phyloP scores from a whole-genome alignment of 2,113 vertebrate species.

The Meles meles region DNA sequence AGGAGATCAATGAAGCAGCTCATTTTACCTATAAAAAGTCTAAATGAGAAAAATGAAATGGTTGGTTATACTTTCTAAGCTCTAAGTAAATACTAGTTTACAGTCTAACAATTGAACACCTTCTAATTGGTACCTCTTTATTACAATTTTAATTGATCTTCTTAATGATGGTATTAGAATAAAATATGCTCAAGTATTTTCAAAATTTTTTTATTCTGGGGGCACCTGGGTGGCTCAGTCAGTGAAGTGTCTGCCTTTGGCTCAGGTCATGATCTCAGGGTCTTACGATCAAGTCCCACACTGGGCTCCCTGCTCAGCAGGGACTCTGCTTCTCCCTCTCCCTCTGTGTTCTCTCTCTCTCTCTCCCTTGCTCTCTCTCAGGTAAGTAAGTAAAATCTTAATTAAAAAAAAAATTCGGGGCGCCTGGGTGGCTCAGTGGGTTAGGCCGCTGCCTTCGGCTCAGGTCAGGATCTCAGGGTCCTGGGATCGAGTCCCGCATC shows the following conservation, averaged over 20 bases:
- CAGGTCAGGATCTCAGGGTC: background rate
- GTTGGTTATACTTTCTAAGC: background rate
- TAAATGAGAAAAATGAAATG: background rate
- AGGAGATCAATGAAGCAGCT: background rate
- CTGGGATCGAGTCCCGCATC: background rate
- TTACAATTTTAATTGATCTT: constrained; percentile 12
- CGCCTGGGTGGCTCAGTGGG: background rate
- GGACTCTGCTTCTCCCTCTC: background rate
- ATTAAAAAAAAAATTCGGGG: background rate
- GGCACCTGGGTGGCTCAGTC: background rate
- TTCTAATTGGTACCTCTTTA: background rate
- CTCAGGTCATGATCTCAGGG: background rate
- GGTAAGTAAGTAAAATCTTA: background rate
- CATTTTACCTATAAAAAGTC: background rate
- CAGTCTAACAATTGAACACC: background rate
- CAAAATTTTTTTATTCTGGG: background rate
- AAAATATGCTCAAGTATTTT: background rate
- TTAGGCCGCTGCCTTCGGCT: background rate
- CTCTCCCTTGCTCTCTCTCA: background rate
- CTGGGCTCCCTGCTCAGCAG: background rate
- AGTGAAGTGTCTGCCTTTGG: background rate
- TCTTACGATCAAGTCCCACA: background rate
- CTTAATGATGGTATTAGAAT: background rate
- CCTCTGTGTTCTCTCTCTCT: background rate
- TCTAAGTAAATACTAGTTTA: background rate